Evolutionary conservation across 2,797 vertebrate species (phyloP).

Genomic region (Bucorvus abyssinicus): DNA sequence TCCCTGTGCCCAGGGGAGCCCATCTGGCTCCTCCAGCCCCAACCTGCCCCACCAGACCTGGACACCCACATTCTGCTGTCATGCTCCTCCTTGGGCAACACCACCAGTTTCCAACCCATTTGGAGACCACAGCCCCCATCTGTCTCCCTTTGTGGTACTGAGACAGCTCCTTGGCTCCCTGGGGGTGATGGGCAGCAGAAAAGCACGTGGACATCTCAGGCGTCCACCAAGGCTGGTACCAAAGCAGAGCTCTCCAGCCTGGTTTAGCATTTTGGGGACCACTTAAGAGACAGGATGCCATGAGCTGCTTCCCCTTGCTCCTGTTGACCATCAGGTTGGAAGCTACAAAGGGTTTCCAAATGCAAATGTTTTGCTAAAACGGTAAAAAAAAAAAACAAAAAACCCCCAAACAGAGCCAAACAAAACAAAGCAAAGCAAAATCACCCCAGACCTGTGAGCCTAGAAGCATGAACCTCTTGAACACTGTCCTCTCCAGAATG

Average conservation of each 20-base stretch:
- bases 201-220: neutral
- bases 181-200: neutral
- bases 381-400: neutral
- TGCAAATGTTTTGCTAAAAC: neutral
- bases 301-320: neutral
- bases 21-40: neutral
- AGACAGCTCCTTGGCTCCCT: neutral
- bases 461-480: neutral
- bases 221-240: neutral
- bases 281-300: neutral
- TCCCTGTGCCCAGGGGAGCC: neutral
- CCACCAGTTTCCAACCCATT: neutral
- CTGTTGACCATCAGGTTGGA: neutral
- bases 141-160: neutral
- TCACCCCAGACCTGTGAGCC: neutral
- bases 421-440: neutral
- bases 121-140: neutral
- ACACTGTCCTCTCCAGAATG: neutral
- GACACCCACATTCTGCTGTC: neutral
- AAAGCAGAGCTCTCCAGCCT: neutral
- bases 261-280: neutral
- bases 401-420: neutral
- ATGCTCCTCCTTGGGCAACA: neutral
- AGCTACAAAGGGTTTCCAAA: neutral
- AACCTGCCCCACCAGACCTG: accelerated